phyloP scores from a whole-genome alignment of 2,797 vertebrate species.

The Potorous gilbertii region DNA sequence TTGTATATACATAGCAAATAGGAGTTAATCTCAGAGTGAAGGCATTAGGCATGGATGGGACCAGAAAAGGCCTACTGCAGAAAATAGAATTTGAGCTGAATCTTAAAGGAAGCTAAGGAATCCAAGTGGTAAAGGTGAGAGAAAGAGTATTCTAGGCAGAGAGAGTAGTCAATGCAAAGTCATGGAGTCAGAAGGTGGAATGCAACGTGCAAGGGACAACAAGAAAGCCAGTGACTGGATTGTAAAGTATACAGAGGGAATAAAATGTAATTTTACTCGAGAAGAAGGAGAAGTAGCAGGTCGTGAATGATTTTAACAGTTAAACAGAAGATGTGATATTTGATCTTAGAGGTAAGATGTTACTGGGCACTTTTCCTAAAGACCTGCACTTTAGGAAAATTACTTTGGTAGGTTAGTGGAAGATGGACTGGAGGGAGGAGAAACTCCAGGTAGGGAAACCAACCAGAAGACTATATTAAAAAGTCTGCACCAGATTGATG shows the following conservation, averaged over 20 bases:
- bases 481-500: background rate
- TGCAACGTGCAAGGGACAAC: too few species aligned
- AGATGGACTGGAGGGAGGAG: background rate
- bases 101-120: background rate
- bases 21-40: background rate
- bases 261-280: too few species aligned
- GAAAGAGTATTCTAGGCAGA: too few species aligned
- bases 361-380: background rate
- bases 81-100: background rate
- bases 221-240: too few species aligned
- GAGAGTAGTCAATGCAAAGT: too few species aligned
- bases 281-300: background rate
- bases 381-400: background rate
- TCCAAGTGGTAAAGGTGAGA: too few species aligned
- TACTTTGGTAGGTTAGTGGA: background rate
- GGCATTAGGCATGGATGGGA: background rate
- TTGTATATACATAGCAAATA: background rate
- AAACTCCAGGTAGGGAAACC: background rate
- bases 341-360: background rate
- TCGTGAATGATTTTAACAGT: background rate
- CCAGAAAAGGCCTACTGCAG: background rate
- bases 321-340: background rate
- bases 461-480: background rate
- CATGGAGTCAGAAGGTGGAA: too few species aligned
- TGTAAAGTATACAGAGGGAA: too few species aligned